Percentiles rank a stretch among this genome's conserved stretches.
Conservation (phyloP, 2,888 invertebrate species). For the Notodonta dromedarius region DNA sequence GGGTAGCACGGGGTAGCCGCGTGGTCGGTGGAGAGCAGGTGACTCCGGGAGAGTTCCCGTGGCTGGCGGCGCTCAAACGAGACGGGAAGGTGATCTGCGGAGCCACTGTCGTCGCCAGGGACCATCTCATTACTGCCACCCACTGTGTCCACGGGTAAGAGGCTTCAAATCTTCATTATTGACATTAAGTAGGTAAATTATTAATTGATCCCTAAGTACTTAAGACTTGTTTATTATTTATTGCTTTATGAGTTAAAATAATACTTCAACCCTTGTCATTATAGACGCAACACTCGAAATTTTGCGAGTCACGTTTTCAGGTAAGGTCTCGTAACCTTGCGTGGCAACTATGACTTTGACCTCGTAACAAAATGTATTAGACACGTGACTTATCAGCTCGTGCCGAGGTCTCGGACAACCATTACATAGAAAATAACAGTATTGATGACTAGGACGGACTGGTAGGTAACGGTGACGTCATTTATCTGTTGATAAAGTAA, state of each 20-base stretch:
- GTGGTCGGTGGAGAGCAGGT: slow-evolving; percentile 89
- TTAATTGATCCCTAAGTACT: no score
- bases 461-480: no score
- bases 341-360: slow-evolving; percentile 46
- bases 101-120: slow-evolving; percentile 87
- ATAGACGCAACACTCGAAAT: not conserved
- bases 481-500: no score
- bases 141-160: slow-evolving; percentile 90
- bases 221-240: not conserved
- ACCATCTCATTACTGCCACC: slow-evolving; percentile 90
- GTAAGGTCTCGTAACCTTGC: slow-evolving; percentile 39
- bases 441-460: no score
- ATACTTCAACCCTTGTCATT: slow-evolving; percentile 10
- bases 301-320: slow-evolving; percentile 24
- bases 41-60: slow-evolving; percentile 88
- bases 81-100: slow-evolving; percentile 89
- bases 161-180: slow-evolving; percentile 23
- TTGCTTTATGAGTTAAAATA: not conserved
- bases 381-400: slow-evolving; percentile 38
- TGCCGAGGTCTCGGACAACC: slow-evolving; percentile 1
- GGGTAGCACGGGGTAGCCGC: slow-evolving; percentile 81
- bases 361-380: slow-evolving; percentile 39
- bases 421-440: not conserved
- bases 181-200: no score
- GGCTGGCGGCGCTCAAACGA: slow-evolving; percentile 88